Evolutionary conservation across 2,888 invertebrate genomes (phyloP).

Genomic region (Mimachlamys varia): DNA sequence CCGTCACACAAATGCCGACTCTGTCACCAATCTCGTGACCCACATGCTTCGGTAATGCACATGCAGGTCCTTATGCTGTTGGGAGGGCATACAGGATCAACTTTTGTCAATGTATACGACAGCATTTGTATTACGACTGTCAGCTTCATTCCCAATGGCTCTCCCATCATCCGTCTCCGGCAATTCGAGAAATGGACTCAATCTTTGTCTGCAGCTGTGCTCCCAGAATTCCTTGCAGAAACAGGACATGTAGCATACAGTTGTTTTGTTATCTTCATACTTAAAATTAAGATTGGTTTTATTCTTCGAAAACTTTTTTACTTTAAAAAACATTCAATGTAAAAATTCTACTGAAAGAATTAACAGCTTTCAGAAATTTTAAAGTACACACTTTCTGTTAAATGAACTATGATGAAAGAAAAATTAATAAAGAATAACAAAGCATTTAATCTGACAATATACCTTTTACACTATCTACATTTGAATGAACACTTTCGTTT

Average conservation of each 20-base stretch:
- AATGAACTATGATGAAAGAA: too few species aligned
- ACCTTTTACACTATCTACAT: too few species aligned
- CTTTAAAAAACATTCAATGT: too few species aligned
- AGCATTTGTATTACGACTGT: not conserved
- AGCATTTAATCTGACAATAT: too few species aligned
- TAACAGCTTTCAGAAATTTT: too few species aligned
- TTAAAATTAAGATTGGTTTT: too few species aligned
- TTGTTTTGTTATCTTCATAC: too few species aligned
- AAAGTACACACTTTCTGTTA: too few species aligned
- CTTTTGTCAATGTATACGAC: not conserved
- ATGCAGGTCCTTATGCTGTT: conserved; percentile 25
- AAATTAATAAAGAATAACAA: too few species aligned
- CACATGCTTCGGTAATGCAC: not conserved
- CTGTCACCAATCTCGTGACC: not conserved
- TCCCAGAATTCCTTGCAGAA: not conserved
- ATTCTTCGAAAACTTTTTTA: too few species aligned
- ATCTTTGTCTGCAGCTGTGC: not conserved
- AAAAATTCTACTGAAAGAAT: too few species aligned
- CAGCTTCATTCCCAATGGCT: not conserved
- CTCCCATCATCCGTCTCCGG: not conserved
- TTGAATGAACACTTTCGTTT: too few species aligned
- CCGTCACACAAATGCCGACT: not conserved
- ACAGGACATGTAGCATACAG: not conserved
- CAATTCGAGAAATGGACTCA: not conserved
- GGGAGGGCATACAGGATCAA: not conserved